Conservation (phyloP, 2,888 invertebrate species). For the Ichneumoninae sp. region DNA sequence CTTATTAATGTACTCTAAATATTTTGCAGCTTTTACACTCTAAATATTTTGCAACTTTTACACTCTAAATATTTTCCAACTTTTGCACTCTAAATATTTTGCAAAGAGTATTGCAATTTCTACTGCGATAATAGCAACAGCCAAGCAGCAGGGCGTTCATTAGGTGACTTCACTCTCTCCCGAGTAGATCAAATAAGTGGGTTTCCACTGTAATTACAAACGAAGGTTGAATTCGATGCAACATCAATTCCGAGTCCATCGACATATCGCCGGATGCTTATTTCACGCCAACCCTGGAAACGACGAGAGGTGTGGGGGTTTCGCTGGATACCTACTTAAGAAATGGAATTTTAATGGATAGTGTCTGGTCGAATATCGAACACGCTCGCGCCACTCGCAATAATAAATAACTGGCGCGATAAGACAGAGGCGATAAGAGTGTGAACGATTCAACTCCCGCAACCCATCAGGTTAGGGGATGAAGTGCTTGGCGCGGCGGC, state of each 20-base stretch:
- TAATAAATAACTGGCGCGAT: conserved; percentile 66
- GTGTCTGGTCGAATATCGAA: conserved; percentile 22
- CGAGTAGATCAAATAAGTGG: not conserved
- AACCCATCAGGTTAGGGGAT: conserved; percentile 50
- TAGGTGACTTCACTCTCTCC: not conserved
- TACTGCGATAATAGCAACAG: not conserved
- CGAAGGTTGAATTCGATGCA: conserved; percentile 31
- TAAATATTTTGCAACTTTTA: too few relatives aligned
- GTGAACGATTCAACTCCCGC: conserved; percentile 51
- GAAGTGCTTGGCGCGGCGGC: conserved; percentile 26
- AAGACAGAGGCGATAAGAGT: conserved; percentile 60
- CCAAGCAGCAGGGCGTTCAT: not conserved
- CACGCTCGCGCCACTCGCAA: conserved; percentile 24
- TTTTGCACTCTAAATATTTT: too few relatives aligned
- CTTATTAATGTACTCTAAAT: not conserved
- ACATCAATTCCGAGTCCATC: conserved; percentile 29
- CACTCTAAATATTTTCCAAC: too few relatives aligned
- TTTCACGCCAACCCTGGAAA: not conserved
- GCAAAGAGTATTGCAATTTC: not conserved
- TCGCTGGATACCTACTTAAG: conserved; percentile 56
- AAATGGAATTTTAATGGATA: conserved; percentile 66
- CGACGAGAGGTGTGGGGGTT: not conserved
- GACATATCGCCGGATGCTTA: conserved; percentile 30
- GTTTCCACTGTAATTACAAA: not conserved
- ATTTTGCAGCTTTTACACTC: too few relatives aligned